Base-by-base conservation (phyloP, 1,140 invertebrate genomes). In the Eumaeus atala region DNA sequence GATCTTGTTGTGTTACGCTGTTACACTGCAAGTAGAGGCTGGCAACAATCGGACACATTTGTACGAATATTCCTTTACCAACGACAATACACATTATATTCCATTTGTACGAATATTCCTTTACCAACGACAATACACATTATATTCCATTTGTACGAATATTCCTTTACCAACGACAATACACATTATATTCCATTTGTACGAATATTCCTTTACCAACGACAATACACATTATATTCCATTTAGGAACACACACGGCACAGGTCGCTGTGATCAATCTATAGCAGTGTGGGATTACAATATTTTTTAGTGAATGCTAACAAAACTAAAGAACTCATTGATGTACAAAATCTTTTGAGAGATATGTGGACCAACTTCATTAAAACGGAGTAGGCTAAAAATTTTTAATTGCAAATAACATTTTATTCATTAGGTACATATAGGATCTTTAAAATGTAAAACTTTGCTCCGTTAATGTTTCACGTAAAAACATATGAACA, bases 131-230 rank as follows among this genome's bases (percentile, higher is more conserved):
- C n/a, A n/a, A n/a, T n/a, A n/a, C n/a, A n/a, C n/a, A n/a, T n/a
- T n/a, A n/a, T n/a, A n/a, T n/a, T n/a, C n/a, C n/a, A 65, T 51
- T 65, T 77, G 21, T 72, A 76, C 52, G 62, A 70, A 50, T 76
- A 71, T 54, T 57, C 56, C 12, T 75, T 59, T 51, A 44, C 51
- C 5, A 60, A 66, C 33, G 54, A 63, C 0, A 40, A 40, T 16
- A 48, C 12, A 34, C 49, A 52, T 1, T n/a, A 33, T 1, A 21
- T 68, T 1, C 67, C n/a, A 65, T 51, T 65, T 77, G 21, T 72
- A 77, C 52, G 62, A 70, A 49, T 77, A 72, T 55, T 57, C 56
- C n/a, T 75, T 59, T 51, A 44, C 51, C 3, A 60, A 66, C 33
- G 54, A 64, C 0, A 42, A 40, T 17, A 48, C 14, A 21, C 50